Evolutionary conservation across 2,888 invertebrate genomes (phyloP), one percentile per base, ranked within the genome.

Genomic region (Aphidoletes aphidimyza): DNA sequence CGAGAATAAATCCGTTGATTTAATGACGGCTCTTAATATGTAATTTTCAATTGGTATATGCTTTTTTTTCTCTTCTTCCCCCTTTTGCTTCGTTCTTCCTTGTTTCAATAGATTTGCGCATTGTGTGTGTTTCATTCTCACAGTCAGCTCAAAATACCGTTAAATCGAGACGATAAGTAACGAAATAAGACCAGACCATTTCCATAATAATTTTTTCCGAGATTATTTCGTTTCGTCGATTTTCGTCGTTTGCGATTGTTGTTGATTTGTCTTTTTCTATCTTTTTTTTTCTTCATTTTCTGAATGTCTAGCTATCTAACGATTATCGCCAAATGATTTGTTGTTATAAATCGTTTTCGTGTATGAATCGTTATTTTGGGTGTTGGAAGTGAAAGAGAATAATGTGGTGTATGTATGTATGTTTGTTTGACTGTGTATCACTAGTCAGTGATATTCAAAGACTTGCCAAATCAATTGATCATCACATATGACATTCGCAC

Each of bases 131-230:
- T 26, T 54, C 54, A 22, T 54, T 26, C 26, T 54, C 54, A 26
- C 22, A 54, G 19, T 47, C 5, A 22, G 26, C 54, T 54, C 11
- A 69, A 69, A 3, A 69, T 30, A 14, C 34, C 69, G 69, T 6
- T 11, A 54, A 30, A 69, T 69, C 26, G 14, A 69, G 30, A 1
- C 14, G 69, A 69, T 69, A 69, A 30, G 6, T n/a, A 81, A 81
- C 37, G 81, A 81, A 81, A 81, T 81, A 81, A 81, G 1, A n/a
- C 81, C 81, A 81, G 81, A 81, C 81, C 81, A 81, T 81, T 81
- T 81, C 17, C 81, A 81, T 81, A 37, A 81, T 19, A 81, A 2
- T 81, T 81, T 47, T 81, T 81, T 81, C 81, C 81, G 81, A 81
- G 19, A 37, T 81, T 81, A 81, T 81, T 81, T 81, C 81, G 81